phyloP scores from a whole-genome alignment of 2,113 vertebrate species.

The Brachionichthys hirsutus region DNA sequence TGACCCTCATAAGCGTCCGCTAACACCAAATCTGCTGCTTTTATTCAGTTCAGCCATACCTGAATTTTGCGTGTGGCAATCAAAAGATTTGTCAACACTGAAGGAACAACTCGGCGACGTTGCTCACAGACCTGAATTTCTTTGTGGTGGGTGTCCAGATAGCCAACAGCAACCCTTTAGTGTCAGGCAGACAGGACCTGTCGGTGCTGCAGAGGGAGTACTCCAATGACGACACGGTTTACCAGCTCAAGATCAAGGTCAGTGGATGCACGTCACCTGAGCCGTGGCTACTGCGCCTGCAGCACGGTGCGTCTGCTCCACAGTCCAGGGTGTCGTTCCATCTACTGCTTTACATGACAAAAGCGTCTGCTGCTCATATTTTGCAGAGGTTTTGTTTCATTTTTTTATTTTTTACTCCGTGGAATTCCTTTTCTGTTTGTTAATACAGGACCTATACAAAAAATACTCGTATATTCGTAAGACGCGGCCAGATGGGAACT shows the following conservation, averaged over 20 bases:
- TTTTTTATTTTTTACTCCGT: too few relatives aligned
- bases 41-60: too few relatives aligned
- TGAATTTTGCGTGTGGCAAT: too few relatives aligned
- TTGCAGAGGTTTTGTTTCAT: background rate
- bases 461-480: conserved; percentile 90
- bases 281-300: conserved; percentile 10
- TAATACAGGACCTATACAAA: conserved; percentile 86
- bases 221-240: conserved; percentile 86
- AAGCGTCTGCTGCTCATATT: background rate
- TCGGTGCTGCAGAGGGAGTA: conserved; percentile 88
- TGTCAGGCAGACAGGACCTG: conserved; percentile 88
- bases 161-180: conserved; percentile 89
- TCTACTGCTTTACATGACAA: background rate
- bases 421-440: background rate
- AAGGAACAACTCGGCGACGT: too few relatives aligned
- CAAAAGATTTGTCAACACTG: too few relatives aligned
- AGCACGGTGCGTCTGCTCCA: background rate
- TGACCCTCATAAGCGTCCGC: too few relatives aligned
- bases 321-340: background rate
- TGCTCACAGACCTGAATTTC: too few relatives aligned
- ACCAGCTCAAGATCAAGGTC: conserved; percentile 95
- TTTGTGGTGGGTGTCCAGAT: conserved; percentile 74
- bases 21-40: too few relatives aligned
- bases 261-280: conserved; percentile 2
- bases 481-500: conserved; percentile 92